Percentiles rank a stretch among this genome's conserved stretches.
Conservation (phyloP, 2,888 invertebrate genomes). For the Phaedon cochleariae region DNA sequence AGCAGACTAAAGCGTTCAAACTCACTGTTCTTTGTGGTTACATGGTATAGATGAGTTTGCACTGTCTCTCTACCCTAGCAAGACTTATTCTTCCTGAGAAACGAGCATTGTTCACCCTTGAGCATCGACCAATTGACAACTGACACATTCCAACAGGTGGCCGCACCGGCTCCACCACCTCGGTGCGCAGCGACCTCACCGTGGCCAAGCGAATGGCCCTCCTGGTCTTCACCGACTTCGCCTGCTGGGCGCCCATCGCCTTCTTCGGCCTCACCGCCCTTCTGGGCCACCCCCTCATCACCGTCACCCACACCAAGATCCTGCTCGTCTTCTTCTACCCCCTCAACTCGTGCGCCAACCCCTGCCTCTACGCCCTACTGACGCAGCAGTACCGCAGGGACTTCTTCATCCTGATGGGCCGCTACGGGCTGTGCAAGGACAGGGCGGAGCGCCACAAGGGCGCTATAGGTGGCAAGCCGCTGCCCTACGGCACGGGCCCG, state of each 20-base stretch:
- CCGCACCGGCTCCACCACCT: conserved; percentile 66
- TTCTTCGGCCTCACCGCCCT: conserved; percentile 73
- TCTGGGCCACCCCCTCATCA: conserved; percentile 69
- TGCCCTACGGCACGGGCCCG: conserved; percentile 57
- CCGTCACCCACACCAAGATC: conserved; percentile 65
- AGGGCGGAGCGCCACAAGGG: conserved; percentile 62
- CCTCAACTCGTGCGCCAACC: conserved; percentile 75
- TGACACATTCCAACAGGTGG: conserved; percentile 44
- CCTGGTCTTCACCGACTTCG: conserved; percentile 72
- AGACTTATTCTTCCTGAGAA: too few relatives aligned
- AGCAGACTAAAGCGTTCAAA: too few relatives aligned
- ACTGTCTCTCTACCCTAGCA: too few relatives aligned
- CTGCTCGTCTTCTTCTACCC: conserved; percentile 75
- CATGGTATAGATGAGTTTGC: too few relatives aligned
- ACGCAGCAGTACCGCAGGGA: conserved; percentile 73
- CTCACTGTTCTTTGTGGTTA: too few relatives aligned
- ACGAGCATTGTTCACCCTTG: too few relatives aligned
- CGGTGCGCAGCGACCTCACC: conserved; percentile 61
- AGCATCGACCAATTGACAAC: too few relatives aligned
- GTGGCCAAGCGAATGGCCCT: conserved; percentile 74
- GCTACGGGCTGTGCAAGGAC: conserved; percentile 62
- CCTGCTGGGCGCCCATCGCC: conserved; percentile 72
- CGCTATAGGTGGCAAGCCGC: conserved; percentile 60
- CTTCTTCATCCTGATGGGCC: conserved; percentile 65
- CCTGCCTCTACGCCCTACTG: conserved; percentile 73